phyloP scores from a whole-genome alignment of 2,888 invertebrate species.

The Andrena haemorrhoa region DNA sequence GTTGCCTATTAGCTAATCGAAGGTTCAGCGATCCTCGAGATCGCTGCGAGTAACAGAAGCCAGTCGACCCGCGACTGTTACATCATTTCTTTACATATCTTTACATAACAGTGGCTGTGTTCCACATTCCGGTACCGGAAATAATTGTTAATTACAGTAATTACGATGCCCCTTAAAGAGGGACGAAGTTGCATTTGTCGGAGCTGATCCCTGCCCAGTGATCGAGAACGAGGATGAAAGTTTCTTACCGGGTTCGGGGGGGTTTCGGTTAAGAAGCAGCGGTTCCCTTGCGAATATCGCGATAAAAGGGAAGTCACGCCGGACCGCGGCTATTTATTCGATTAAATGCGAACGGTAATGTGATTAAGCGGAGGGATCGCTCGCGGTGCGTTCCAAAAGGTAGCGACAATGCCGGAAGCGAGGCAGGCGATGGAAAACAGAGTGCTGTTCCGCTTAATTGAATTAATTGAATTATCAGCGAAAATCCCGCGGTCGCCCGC shows the following conservation, averaged over 20 bases:
- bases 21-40: too few species aligned
- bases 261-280: constrained; percentile 22
- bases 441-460: constrained; percentile 34
- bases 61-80: too few species aligned
- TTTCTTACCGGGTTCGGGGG: constrained; percentile 54
- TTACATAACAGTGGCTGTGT: too few species aligned
- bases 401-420: constrained; percentile 59
- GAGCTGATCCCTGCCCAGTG: not conserved
- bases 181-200: too few species aligned
- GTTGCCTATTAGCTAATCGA: too few species aligned
- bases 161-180: too few species aligned
- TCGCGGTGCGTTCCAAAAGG: constrained; percentile 70
- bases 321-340: constrained; percentile 62
- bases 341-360: constrained; percentile 77
- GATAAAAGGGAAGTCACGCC: constrained; percentile 25
- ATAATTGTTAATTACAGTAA: too few species aligned
- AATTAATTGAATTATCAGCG: constrained; percentile 47
- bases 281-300: constrained; percentile 20
- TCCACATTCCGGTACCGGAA: too few species aligned
- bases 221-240: not conserved
- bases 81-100: too few species aligned
- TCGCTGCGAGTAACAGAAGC: too few species aligned
- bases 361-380: constrained; percentile 74
- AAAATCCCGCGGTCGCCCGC: not conserved
- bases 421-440: constrained; percentile 31